Conservation (phyloP, 35 echinoderm and acorn worm species). For the Ophiothrix spiculata region DNA sequence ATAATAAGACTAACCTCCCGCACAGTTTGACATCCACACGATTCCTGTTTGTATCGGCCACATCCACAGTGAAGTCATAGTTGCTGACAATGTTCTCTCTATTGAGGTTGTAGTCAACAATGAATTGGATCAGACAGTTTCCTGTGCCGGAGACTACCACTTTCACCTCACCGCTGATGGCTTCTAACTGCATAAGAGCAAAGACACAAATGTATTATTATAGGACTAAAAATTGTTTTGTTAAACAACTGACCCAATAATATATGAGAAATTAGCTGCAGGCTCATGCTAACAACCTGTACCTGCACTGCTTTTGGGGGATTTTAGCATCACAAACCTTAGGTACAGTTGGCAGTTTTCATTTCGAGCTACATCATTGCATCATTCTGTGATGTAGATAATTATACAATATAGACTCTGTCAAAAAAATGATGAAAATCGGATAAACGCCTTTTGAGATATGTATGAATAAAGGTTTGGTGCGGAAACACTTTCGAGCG, state of each 20-base stretch:
- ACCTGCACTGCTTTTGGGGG: background rate
- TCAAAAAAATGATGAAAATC: no score
- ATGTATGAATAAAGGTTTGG: no score
- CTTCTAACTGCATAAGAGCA: constrained; percentile 22
- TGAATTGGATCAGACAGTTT: constrained; percentile 38
- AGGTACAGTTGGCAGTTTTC: no score
- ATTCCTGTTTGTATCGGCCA: constrained; percentile 15
- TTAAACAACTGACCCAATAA: no score
- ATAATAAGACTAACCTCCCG: constrained; percentile 29
- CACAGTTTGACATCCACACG: constrained; percentile 22
- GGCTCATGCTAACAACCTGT: background rate
- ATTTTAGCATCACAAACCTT: no score
- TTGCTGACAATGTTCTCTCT: constrained; percentile 1
- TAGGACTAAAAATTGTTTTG: no score
- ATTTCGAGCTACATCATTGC: no score
- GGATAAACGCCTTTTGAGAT: no score
- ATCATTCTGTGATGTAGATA: no score
- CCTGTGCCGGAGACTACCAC: constrained; percentile 23
- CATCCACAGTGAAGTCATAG: constrained; percentile 7
- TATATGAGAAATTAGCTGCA: background rate
- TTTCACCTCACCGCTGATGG: constrained; percentile 3
- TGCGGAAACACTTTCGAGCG: no score
- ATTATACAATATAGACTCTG: no score
- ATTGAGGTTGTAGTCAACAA: constrained; percentile 41
- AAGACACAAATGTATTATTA: no score